These are phyloP conservation scores for Anneissia japonica DNA, from an alignment of 35 echinoderm and acorn worm genomes.

Conservation along the genomic window DNA sequence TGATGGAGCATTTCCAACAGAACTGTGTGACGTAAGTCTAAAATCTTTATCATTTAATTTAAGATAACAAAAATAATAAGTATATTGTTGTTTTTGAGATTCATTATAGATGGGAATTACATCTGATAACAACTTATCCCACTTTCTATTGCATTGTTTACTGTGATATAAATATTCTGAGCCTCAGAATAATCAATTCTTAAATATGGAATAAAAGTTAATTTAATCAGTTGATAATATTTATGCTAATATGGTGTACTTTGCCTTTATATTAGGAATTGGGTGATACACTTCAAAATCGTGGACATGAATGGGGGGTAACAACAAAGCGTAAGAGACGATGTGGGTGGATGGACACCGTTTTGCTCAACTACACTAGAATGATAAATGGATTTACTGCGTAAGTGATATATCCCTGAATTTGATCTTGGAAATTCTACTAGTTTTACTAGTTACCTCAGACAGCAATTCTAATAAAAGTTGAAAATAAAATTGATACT, in stretches of 20 bases:
- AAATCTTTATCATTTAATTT: neutral
- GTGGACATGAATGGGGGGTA: conserved; percentile 85
- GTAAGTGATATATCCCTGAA: conserved; percentile 57
- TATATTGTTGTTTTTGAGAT: too few species aligned
- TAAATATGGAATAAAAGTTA: too few species aligned
- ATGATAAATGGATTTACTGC: conserved; percentile 95
- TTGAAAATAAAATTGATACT: too few species aligned
- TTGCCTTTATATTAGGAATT: conserved; percentile 38
- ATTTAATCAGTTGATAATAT: neutral
- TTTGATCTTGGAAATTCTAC: too few species aligned
- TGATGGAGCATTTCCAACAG: conserved; percentile 89
- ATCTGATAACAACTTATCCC: too few species aligned
- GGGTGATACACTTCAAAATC: conserved; percentile 53
- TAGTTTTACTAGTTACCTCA: too few species aligned
- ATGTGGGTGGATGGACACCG: conserved; percentile 90
- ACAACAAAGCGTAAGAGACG: conserved; percentile 80
- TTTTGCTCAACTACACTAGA: conserved; percentile 63
- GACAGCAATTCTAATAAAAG: too few species aligned
- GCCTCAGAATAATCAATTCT: too few species aligned
- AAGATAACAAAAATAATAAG: too few species aligned
- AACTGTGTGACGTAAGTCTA: conserved; percentile 79
- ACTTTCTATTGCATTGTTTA: too few species aligned
- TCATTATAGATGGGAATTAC: too few species aligned
- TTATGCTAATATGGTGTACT: neutral
- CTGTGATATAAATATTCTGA: too few species aligned